Evolutionary conservation across 2,888 invertebrate genomes (phyloP).

Genomic region (Leptodirus hochenwartii): DNA sequence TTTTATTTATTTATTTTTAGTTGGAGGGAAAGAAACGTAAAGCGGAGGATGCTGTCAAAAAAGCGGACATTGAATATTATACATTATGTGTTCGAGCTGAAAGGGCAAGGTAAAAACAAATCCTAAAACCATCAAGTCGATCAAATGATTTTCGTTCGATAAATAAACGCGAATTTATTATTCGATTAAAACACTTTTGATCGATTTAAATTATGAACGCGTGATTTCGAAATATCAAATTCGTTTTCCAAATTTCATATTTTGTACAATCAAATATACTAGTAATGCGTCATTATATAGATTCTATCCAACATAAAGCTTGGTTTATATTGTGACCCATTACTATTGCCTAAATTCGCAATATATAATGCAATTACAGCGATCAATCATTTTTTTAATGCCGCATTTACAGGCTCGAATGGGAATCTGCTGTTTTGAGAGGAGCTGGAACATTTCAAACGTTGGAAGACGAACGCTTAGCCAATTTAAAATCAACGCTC

Average conservation of each 20-base stretch:
- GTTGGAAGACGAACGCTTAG: constrained; percentile 76
- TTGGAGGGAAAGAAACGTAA: constrained; percentile 77
- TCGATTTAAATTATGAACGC: no score
- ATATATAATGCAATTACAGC: no score
- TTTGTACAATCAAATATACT: no score
- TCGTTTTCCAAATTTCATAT: no score
- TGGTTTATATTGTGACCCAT: no score
- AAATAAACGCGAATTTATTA: no score
- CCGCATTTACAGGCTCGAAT: constrained; percentile 59
- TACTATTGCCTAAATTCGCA: no score
- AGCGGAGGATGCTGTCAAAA: constrained; percentile 77
- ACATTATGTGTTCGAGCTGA: constrained; percentile 81
- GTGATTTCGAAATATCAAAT: no score
- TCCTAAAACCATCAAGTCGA: constrained; percentile 1
- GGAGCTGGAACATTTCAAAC: constrained; percentile 75
- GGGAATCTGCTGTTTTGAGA: constrained; percentile 78
- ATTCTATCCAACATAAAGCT: no score
- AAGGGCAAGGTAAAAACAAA: constrained; percentile 60
- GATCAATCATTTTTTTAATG: no score
- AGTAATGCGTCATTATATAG: no score
- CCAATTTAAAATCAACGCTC: constrained; percentile 55
- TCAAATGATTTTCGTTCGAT: constrained; percentile 5
- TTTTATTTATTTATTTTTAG: constrained; percentile 25
- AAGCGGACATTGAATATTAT: constrained; percentile 87
- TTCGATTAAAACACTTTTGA: no score